Base-by-base conservation (phyloP, 2,888 invertebrate genomes). In the Cerceris rybyensis region DNA sequence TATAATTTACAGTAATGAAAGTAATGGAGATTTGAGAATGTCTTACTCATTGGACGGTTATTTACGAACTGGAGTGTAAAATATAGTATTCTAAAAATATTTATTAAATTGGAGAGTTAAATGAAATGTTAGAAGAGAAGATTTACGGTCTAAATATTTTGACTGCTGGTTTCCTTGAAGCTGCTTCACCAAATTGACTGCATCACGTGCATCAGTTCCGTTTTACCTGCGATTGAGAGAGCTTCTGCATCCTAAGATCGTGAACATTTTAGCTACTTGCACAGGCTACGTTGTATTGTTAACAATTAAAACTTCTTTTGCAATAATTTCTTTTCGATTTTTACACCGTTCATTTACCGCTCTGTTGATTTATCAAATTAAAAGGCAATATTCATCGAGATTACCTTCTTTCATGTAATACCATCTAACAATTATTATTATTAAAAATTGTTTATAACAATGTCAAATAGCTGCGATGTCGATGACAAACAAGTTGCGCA, bases 71-170 rank as follows among this genome's bases (percentile, higher is more conserved):
- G 28, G 28, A 28, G 28, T 28, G 28, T 28, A 28, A 28, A 28
- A 28, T 28, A 13, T 46, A 17, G 55, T 8, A 17, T 17, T 7
- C 13, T 41, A 28, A 5, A 11, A 43, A 42, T 54, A 39, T 67
- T 52, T 42, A 28, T 28, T 28, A 28, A 28, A 28, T 28, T 28
- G 28, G 28, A 28, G 28, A 28, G 28, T 28, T 28, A 28, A 28
- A 28, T 28, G 28, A 28, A 28, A 28, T 28, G 28, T 28, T 28
- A 28, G 28, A 28, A 28, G 28, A 4, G 4, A 4, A 28, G 28
- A 28, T 28, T 28, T 28, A 28, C 28, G 28, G 83, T 86, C 82
- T 86, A 88, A 89, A 89, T 88, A 88, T 90, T 89, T 89, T 84
- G 82, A 85, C 78, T 81, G 76, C 69, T 72, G 71, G 77, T 77